phyloP scores from a whole-genome alignment of 2,113 vertebrate species.

The Pogona vitticeps region DNA sequence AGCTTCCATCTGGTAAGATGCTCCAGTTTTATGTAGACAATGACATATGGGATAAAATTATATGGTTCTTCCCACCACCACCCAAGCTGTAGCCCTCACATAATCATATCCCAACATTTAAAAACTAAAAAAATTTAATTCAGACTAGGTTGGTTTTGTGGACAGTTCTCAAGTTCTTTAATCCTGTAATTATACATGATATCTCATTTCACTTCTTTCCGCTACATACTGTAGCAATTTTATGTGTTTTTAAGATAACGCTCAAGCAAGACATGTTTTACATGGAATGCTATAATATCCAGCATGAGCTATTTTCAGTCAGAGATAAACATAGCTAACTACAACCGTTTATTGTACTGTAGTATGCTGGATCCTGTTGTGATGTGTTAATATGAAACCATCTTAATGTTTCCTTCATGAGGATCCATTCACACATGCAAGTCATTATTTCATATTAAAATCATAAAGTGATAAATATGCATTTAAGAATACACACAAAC shows the following conservation, averaged over 20 bases:
- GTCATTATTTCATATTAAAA: background rate
- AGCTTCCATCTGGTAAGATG: constrained; percentile 50
- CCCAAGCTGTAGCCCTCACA: constrained; percentile 37
- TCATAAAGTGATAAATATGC: background rate
- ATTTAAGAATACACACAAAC: background rate
- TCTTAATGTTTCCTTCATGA: background rate
- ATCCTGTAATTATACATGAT: constrained; percentile 58
- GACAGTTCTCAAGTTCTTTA: constrained; percentile 42
- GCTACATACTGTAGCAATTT: constrained; percentile 48
- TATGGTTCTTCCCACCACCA: constrained; percentile 26
- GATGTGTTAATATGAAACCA: background rate
- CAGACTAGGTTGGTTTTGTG: constrained; percentile 50
- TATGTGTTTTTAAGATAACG: constrained; percentile 69
- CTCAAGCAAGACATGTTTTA: constrained; percentile 46
- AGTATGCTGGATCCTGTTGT: background rate
- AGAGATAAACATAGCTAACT: constrained; percentile 67
- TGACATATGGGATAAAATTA: constrained; percentile 48
- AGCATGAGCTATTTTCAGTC: constrained; percentile 65
- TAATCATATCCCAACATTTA: constrained; percentile 55
- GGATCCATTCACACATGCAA: background rate
- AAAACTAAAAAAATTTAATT: constrained; percentile 54
- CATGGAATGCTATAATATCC: constrained; percentile 70
- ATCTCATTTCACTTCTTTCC: constrained; percentile 67
- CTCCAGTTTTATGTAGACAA: constrained; percentile 16
- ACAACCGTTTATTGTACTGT: constrained; percentile 57